Percentiles rank a stretch among this genome's conserved stretches.
Conservation (phyloP, 1,140 invertebrate genomes). For the Plodia interpunctella region DNA sequence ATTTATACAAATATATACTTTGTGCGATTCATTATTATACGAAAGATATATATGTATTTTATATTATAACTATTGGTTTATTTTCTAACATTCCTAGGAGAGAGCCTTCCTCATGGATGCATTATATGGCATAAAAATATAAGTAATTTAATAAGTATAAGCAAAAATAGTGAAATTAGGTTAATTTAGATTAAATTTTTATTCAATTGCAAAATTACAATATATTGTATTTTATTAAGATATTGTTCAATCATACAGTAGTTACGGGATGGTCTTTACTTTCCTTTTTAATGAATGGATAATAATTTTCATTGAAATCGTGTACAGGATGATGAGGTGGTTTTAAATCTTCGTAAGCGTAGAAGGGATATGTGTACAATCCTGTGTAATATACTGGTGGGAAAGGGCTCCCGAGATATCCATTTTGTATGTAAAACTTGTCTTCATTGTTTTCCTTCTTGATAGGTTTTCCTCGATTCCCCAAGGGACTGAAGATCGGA, state of each 20-base stretch:
- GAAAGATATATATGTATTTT: no score
- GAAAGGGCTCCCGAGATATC: constrained; percentile 16
- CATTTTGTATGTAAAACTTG: constrained; percentile 15
- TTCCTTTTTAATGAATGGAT: constrained; percentile 21
- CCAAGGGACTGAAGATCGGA: constrained; percentile 14
- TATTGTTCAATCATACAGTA: constrained; percentile 7
- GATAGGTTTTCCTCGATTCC: constrained; percentile 18
- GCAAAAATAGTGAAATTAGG: no score
- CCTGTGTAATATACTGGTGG: constrained; percentile 15
- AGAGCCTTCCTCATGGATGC: no score
- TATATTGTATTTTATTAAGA: background rate
- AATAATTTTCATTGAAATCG: background rate
- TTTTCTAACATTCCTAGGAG: no score
- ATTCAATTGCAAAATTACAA: no score
- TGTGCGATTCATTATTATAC: background rate
- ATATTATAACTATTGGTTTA: no score
- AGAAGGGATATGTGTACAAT: constrained; percentile 28
- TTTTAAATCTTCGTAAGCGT: constrained; percentile 18
- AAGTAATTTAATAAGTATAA: no score
- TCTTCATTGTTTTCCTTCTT: constrained; percentile 25
- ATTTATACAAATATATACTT: background rate
- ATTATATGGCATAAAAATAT: no score
- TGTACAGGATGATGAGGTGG: constrained; percentile 15
- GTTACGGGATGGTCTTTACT: constrained; percentile 23
- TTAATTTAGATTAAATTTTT: no score